Evolutionary conservation across 1,140 invertebrate genomes (phyloP).

Genomic region (Platorchestia sp.): DNA sequence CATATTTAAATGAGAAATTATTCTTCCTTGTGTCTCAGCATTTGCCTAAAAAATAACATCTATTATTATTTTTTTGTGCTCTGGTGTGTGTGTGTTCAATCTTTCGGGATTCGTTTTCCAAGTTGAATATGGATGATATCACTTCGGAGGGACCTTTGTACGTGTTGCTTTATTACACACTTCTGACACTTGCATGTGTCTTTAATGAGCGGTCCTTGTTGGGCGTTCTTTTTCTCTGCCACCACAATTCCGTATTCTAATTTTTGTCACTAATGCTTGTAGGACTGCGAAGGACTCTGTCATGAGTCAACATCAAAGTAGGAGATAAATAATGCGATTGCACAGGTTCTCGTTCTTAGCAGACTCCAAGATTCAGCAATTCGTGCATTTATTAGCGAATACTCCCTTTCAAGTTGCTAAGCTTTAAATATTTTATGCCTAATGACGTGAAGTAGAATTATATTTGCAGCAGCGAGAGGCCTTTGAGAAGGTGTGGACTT

Average conservation of each 20-base stretch:
- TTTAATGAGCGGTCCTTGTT: neutral
- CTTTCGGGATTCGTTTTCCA: neutral
- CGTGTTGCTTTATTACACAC: neutral
- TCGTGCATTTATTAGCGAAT: constrained; percentile 10
- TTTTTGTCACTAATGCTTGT: neutral
- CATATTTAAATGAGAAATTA: neutral
- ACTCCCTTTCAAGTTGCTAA: constrained; percentile 18
- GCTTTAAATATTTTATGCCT: neutral
- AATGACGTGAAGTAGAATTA: neutral
- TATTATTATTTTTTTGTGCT: neutral
- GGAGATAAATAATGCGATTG: neutral
- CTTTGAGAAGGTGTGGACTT: neutral
- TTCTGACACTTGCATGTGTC: neutral
- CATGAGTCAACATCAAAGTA: constrained; percentile 22
- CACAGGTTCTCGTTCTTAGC: neutral
- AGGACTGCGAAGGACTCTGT: neutral
- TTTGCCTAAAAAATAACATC: neutral
- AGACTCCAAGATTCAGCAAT: neutral
- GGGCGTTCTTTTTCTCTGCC: neutral
- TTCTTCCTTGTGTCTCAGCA: neutral
- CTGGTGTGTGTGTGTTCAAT: neutral
- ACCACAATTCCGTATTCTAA: neutral
- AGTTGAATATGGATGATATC: neutral
- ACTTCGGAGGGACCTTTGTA: neutral
- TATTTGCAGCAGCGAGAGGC: neutral